phyloP scores from a whole-genome alignment of 2,797 vertebrate genomes.

The Triplophysa bombifrons region DNA sequence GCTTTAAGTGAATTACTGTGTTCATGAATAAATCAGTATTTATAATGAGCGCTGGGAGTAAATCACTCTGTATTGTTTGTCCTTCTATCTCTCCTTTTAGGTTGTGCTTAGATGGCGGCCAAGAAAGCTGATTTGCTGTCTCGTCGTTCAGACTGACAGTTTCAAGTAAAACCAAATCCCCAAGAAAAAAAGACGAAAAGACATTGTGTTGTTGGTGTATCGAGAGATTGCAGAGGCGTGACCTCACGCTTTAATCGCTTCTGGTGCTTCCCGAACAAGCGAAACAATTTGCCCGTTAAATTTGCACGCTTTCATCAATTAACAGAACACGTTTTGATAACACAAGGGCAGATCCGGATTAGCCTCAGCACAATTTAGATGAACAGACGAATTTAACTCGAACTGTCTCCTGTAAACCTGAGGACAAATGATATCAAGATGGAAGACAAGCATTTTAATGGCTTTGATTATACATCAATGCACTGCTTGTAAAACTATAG shows the following conservation, averaged over 20 bases:
- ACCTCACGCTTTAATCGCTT: conserved; percentile 28
- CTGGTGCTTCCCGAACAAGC: conserved; percentile 18
- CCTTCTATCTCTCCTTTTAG: conserved; percentile 30
- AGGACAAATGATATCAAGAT: conserved; percentile 54
- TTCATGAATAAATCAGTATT: conserved; percentile 45
- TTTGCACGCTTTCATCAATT: conserved; percentile 52
- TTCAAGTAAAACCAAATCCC: conserved; percentile 37
- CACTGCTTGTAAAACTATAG: neutral
- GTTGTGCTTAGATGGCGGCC: conserved; percentile 36
- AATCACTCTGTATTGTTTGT: conserved; percentile 49
- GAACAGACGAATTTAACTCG: conserved; percentile 51
- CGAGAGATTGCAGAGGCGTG: conserved; percentile 24
- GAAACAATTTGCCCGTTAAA: conserved; percentile 54
- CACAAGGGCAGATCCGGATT: conserved; percentile 52
- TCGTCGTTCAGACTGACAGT: conserved; percentile 34
- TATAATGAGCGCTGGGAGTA: conserved; percentile 49
- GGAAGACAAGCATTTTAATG: conserved; percentile 47
- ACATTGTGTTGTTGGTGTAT: conserved; percentile 40
- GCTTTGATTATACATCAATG: conserved; percentile 34
- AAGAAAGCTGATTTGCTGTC: conserved; percentile 46
- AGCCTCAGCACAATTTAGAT: conserved; percentile 51
- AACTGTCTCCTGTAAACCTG: conserved; percentile 46
- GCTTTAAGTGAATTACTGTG: conserved; percentile 44
- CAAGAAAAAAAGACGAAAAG: conserved; percentile 39
- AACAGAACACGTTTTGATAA: conserved; percentile 42